These are phyloP conservation scores for Torymus tubicola DNA, from an alignment of 2,888 invertebrate species.

Conservation along the genomic window DNA sequence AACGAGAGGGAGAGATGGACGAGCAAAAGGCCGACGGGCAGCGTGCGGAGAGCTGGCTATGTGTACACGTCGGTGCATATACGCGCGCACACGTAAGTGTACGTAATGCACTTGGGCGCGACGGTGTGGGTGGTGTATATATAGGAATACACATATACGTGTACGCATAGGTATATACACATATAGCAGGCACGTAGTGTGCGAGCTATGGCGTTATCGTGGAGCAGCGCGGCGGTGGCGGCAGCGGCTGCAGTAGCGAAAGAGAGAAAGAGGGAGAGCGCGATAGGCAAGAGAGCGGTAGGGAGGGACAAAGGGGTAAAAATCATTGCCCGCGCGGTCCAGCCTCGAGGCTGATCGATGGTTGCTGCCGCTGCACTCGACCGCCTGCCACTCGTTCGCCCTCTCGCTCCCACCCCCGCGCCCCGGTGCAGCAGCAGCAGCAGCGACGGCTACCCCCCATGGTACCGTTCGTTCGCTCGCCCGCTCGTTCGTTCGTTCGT, in stretches of 20 bases:
- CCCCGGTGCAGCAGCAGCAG: neutral
- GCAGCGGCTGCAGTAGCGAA: neutral
- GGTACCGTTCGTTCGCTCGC: conserved; percentile 40
- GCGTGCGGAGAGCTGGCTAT: conserved; percentile 26
- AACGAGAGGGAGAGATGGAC: conserved; percentile 32
- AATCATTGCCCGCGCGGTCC: conserved; percentile 77
- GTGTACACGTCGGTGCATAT: conserved; percentile 42
- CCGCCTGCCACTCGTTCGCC: conserved; percentile 2
- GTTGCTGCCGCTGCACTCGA: conserved; percentile 67
- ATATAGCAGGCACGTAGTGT: too few relatives aligned
- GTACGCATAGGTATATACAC: neutral
- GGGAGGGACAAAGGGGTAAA: conserved; percentile 67
- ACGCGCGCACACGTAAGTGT: conserved; percentile 56
- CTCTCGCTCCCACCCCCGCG: conserved; percentile 19
- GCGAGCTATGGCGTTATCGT: conserved; percentile 39
- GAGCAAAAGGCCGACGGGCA: conserved; percentile 27
- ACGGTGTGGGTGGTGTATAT: conserved; percentile 1
- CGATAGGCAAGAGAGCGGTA: conserved; percentile 16
- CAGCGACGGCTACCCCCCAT: conserved; percentile 6
- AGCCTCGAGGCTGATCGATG: conserved; percentile 76
- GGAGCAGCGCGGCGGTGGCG: conserved; percentile 11
- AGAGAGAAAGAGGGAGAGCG: conserved; percentile 38
- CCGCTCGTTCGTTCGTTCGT: conserved; percentile 26
- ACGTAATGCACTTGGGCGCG: conserved; percentile 53
- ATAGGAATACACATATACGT: too few relatives aligned